phyloP scores from a whole-genome alignment of 2,888 invertebrate genomes.

The Geotrupes spiniger region DNA sequence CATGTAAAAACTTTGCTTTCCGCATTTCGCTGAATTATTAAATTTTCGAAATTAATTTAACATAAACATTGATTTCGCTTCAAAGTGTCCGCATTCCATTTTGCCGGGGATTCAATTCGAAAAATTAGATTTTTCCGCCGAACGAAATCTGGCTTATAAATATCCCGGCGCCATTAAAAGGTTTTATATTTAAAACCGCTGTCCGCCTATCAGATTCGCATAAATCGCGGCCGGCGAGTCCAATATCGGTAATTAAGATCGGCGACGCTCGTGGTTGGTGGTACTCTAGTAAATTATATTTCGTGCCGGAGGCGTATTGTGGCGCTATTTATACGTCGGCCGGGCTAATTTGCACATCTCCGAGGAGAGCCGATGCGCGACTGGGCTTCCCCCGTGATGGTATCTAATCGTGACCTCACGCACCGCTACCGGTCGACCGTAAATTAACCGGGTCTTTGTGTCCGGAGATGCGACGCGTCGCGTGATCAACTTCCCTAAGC shows the following conservation, averaged over 20 bases:
- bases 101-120: no score
- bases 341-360: conserved; percentile 47
- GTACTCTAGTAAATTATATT: conserved; percentile 42
- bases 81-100: no score
- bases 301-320: conserved; percentile 38
- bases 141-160: no score
- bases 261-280: conserved; percentile 17
- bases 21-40: no score
- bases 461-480: conserved; percentile 35
- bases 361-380: conserved; percentile 42
- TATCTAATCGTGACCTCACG: conserved; percentile 46
- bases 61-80: no score
- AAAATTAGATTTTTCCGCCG: no score
- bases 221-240: conserved; percentile 6
- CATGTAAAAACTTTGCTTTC: no score
- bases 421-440: conserved; percentile 38
- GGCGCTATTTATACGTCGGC: conserved; percentile 37
- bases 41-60: no score
- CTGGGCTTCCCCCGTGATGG: conserved; percentile 39
- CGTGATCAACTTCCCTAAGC: no score
- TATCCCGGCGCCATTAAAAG: no score
- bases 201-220: no score
- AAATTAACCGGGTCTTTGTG: conserved; percentile 43
- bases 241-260: conserved; percentile 39
- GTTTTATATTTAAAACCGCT: no score